These are phyloP conservation scores for Carassius auratus DNA, from an alignment of 2,113 vertebrate genomes.

Conservation along the genomic window DNA sequence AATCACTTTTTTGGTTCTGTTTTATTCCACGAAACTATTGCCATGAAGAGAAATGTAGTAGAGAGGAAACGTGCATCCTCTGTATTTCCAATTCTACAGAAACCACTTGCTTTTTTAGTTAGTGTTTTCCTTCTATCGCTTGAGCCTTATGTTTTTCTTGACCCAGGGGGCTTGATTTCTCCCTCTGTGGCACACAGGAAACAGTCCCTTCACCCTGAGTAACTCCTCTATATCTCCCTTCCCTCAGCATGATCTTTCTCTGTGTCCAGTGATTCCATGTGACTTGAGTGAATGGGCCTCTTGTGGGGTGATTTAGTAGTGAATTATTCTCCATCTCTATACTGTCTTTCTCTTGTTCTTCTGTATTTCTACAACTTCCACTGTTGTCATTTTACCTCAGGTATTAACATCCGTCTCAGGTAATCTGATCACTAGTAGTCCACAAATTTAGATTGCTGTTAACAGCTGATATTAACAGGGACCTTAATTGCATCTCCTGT, in stretches of 20 bases:
- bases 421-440: neutral
- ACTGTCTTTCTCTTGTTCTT: neutral
- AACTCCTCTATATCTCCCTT: constrained; percentile 14
- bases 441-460: neutral
- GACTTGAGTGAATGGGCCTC: constrained; percentile 21
- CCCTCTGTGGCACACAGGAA: constrained; percentile 39
- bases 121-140: constrained; percentile 29
- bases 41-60: neutral
- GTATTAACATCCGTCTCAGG: neutral
- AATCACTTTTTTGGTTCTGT: neutral
- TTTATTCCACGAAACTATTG: neutral
- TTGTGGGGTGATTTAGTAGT: constrained; percentile 14
- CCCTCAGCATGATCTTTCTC: neutral
- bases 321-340: neutral
- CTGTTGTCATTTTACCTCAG: neutral
- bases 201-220: constrained; percentile 4
- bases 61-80: constrained; percentile 66
- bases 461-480: neutral
- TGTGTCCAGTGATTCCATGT: constrained; percentile 19
- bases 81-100: constrained; percentile 59
- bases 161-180: constrained; percentile 44
- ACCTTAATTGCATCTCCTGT: neutral
- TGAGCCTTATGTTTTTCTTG: constrained; percentile 38
- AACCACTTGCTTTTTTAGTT: constrained; percentile 53
- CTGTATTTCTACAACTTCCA: neutral